Evolutionary conservation across 2,888 invertebrate genomes (phyloP), one percentile per base, ranked within the genome.

Genomic region (Drosophila niveifrons): DNA sequence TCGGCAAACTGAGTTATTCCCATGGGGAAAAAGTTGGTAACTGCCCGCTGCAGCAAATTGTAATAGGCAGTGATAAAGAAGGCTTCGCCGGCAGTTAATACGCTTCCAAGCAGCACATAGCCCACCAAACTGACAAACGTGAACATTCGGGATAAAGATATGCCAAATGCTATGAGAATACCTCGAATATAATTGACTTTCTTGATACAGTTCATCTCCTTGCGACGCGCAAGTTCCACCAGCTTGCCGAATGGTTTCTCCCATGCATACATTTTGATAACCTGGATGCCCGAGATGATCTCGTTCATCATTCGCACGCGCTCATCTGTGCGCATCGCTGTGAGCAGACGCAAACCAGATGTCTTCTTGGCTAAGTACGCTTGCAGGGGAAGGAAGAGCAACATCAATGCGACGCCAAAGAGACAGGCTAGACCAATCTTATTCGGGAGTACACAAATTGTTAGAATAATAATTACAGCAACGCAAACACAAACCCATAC

Each of bases 241-340:
- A 97, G 93, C 75, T 94, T 94, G 17, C 95, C 94, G 90, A 98
- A 97, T 0, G 98, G 96, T 82, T 95, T 95, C 90, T 98, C 98
- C 96, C 98, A 98, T 0, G 98, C 96, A 89, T 98, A 98, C 98
- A 98, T 98, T 93, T 98, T 98, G 75, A 98, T 97, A 0, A 98
- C 97, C 93, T 97, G 95, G 90, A 97, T 96, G 1, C 97, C 98
- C 81, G 95, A 94, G 34, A 98, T 95, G 23, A 97, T 95, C 92
- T 98, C 98, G 90, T 96, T 97, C 95, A 98, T 98, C 44, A 98
- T 93, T 3, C 97, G 94, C 7, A 98, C 96, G 57, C 98, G 94
- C 90, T 97, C 96, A 92, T 98, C 98, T 0, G 98, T 98, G 68
- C 96, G 94, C 18, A 95, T 92, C 0, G 98, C 98, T 0, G 97